phyloP scores from a whole-genome alignment of 2,888 invertebrate genomes.

The Cephus pulcher region DNA sequence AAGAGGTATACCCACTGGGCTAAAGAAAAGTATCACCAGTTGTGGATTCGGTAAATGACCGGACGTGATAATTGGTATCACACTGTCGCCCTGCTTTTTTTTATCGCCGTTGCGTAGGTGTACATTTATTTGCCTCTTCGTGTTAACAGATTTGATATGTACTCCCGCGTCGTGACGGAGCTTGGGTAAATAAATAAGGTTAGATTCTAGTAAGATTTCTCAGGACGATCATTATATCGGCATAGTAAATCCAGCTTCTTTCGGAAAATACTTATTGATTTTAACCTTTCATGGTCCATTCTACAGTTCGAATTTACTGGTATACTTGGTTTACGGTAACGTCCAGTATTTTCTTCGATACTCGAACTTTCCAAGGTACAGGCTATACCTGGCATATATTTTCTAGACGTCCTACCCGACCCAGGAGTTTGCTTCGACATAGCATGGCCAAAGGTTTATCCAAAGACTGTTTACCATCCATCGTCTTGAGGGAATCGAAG shows the following conservation, averaged over 20 bases:
- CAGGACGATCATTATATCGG: neutral
- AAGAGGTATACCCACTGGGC: neutral
- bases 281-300: neutral
- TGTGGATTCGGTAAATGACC: conserved; percentile 22
- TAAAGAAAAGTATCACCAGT: neutral
- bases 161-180: neutral
- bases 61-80: conserved; percentile 51
- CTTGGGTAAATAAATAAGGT: conserved; percentile 3
- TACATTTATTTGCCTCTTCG: conserved; percentile 14
- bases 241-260: neutral
- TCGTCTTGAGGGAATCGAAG: neutral
- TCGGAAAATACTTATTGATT: neutral
- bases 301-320: neutral
- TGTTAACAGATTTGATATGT: neutral
- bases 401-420: neutral
- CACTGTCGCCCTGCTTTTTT: conserved; percentile 30
- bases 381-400: neutral
- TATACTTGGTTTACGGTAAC: neutral
- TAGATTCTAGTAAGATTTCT: neutral
- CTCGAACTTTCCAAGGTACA: neutral
- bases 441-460: too few species aligned
- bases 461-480: neutral
- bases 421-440: neutral
- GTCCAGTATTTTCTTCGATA: neutral
- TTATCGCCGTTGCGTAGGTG: conserved; percentile 43